These are phyloP conservation scores for Netelia fuscicornis DNA, from an alignment of 2,888 invertebrate species.

Conservation along the genomic window DNA sequence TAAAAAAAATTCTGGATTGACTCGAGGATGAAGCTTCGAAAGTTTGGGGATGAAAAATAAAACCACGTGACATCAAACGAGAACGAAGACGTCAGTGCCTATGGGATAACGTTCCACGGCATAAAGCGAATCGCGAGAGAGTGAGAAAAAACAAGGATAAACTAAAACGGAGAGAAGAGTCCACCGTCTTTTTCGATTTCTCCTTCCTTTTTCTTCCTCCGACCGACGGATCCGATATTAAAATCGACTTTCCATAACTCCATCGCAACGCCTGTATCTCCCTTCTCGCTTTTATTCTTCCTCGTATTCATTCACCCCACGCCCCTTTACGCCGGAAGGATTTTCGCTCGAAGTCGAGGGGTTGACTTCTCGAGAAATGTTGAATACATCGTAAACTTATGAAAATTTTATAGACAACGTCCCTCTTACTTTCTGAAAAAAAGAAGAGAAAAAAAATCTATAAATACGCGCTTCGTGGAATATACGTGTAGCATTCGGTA, in stretches of 20 bases:
- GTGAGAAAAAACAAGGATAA: constrained; percentile 12
- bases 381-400: constrained; percentile 45
- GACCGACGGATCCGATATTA: constrained; percentile 31
- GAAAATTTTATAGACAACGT: constrained; percentile 48
- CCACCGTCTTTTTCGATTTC: too few relatives aligned
- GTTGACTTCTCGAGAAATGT: neutral
- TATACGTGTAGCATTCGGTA: constrained; percentile 21
- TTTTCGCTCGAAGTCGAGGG: neutral
- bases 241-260: constrained; percentile 51
- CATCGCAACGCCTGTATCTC: constrained; percentile 14
- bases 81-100: neutral
- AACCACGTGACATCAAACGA: constrained; percentile 3
- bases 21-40: constrained; percentile 33
- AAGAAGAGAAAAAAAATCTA: neutral
- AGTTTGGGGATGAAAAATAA: constrained; percentile 51
- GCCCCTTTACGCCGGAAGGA: neutral
- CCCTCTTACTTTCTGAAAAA: neutral
- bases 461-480: neutral
- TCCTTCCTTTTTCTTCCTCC: too few relatives aligned
- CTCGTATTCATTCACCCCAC: neutral
- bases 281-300: neutral
- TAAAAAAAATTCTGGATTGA: constrained; percentile 6
- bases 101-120: constrained; percentile 11
- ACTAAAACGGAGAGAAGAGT: neutral
- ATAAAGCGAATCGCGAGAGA: constrained; percentile 26